A percentile compares a stretch with the other conserved stretches of the same genome.
Evolutionary conservation across 2,888 invertebrate genomes (phyloP).

Genomic region (Fragum sueziense): DNA sequence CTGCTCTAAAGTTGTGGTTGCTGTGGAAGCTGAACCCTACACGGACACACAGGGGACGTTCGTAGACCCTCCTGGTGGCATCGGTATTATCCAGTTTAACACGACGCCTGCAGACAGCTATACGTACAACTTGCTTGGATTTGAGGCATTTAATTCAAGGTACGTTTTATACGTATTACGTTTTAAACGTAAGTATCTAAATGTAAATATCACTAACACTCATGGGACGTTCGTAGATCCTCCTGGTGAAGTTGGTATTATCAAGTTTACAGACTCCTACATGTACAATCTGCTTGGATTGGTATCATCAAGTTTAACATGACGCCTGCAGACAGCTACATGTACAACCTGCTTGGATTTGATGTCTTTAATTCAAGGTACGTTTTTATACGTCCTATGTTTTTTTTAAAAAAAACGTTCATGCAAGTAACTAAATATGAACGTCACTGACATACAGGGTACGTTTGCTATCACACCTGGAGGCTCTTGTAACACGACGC

Average conservation of each 20-base stretch:
- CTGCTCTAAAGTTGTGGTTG: constrained; percentile 64
- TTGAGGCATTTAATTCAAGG: constrained; percentile 61
- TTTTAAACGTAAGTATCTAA: too few relatives aligned
- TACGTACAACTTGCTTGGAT: constrained; percentile 39
- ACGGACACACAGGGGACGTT: too few relatives aligned
- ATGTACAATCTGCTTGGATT: too few relatives aligned
- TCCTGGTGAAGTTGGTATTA: constrained; percentile 65
- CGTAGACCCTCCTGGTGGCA: constrained; percentile 67
- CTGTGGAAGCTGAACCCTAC: constrained; percentile 70
- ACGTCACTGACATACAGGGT: too few relatives aligned
- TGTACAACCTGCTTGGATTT: constrained; percentile 47
- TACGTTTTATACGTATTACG: too few relatives aligned
- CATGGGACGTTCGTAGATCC: constrained; percentile 63
- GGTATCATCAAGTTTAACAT: too few relatives aligned
- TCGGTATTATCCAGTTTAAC: constrained; percentile 62
- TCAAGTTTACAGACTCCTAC: constrained; percentile 55
- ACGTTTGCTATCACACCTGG: too few relatives aligned
- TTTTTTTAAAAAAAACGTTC: too few relatives aligned
- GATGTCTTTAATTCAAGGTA: constrained; percentile 60
- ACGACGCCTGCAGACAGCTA: constrained; percentile 30
- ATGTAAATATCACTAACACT: too few relatives aligned
- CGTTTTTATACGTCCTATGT: too few relatives aligned
- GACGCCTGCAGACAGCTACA: constrained; percentile 33
- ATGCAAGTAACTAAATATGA: too few relatives aligned
- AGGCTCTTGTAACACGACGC: constrained; percentile 41